Evolutionary conservation across 2,888 invertebrate species (phyloP), one percentile per base, ranked within the genome.

Genomic region (Nebria brevicollis): DNA sequence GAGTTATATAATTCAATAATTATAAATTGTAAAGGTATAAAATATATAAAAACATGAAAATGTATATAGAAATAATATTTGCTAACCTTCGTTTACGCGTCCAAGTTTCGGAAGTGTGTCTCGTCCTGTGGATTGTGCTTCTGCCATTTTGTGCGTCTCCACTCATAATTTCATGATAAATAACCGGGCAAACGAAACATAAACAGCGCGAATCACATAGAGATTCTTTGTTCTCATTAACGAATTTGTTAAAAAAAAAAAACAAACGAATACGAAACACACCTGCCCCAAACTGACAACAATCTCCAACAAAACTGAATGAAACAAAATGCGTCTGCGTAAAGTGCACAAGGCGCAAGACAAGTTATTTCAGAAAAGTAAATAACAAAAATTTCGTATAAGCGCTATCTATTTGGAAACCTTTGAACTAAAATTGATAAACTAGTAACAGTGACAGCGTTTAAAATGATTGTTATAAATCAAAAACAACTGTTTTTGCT

Each of bases 91-190:
- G 86, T 91, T 94, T 77, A 94, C 94, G 87, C 92, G 91, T 83
- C 94, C 94, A 84, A 91, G 90, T 88, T 92, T 92, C 66, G 94
- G 93, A 87, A 93, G 86, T 77, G 91, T 89, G 87, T 93, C 93
- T 77, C 84, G 84, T 72, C 77, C 81, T 77, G 81, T 81, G 65
- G 81, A 81, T 81, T 81, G 34, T 81, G 81, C 77, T 77, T 81
- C 77, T 81, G 81, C 81, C 81, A 81, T 81, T 81, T 81, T 73
- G 81, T 66, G 8, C 73, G 73, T 81, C 64, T 73, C 66, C 76
- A 77, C 77, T 77, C 81, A 81, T 81, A 81, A 77, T 81, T 81
- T 77, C 72, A 77, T 77, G 34, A 41, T 77, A 80, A 42, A 8
- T 74, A 20, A 42, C 43, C 8, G 54, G 41, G 41, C 43, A 43